phyloP scores from a whole-genome alignment of 2,797 vertebrate genomes.

The Sebastes steindachneri region DNA sequence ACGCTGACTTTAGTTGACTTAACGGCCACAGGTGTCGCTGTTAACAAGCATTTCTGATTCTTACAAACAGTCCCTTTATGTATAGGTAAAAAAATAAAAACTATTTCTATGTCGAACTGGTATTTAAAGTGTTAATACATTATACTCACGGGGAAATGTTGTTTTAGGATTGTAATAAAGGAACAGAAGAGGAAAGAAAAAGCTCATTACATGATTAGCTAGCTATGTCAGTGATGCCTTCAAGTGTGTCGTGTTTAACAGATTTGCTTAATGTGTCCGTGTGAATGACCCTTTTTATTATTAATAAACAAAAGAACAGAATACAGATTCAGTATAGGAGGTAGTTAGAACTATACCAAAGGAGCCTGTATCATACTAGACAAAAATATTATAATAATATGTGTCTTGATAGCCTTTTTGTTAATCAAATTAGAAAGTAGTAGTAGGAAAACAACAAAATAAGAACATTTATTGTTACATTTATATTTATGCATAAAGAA shows the following conservation, averaged over 20 bases:
- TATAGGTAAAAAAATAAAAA: too few relatives aligned
- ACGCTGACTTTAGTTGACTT: too few relatives aligned
- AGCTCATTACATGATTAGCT: too few relatives aligned
- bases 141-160: not conserved
- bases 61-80: too few relatives aligned
- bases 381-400: not conserved
- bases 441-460: too few relatives aligned
- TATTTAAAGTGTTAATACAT: not conserved
- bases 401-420: not conserved
- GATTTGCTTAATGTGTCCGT: fast-evolving
- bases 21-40: too few relatives aligned
- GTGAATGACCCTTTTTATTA: not conserved
- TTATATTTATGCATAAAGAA: fast-evolving
- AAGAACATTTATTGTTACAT: too few relatives aligned
- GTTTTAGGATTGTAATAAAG: not conserved
- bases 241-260: not conserved
- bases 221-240: not conserved
- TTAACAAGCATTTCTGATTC: too few relatives aligned
- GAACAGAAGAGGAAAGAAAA: fast-evolving
- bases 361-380: not conserved
- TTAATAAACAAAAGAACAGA: not conserved
- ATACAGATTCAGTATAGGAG: not conserved
- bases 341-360: not conserved
- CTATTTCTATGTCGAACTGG: too few relatives aligned
- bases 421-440: too few relatives aligned